phyloP scores from a whole-genome alignment of 1,140 invertebrate genomes.

The Xylocopa sonorina region DNA sequence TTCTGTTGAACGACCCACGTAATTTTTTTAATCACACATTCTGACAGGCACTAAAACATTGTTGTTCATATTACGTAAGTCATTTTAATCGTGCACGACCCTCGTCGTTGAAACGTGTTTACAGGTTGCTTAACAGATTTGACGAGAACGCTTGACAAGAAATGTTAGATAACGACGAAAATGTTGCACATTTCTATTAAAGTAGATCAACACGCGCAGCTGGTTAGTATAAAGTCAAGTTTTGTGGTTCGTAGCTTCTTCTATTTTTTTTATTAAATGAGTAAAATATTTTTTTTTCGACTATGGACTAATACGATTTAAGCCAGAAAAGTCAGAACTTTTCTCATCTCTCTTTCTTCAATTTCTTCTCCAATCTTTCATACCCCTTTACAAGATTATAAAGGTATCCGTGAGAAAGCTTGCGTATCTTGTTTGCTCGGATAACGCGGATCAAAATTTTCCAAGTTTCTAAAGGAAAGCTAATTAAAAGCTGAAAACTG shows the following conservation, averaged over 20 bases:
- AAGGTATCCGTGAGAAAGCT: neutral
- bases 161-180: neutral
- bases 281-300: neutral
- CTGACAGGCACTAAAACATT: conserved; percentile 4
- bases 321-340: neutral
- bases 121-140: neutral
- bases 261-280: neutral
- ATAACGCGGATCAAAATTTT: conserved; percentile 12
- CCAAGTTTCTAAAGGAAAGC: neutral
- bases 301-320: neutral
- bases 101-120: neutral
- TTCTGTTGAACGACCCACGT: conserved; percentile 9
- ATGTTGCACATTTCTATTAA: neutral
- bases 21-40: conserved; percentile 29
- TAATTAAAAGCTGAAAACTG: conserved; percentile 1
- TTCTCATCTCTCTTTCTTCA: neutral
- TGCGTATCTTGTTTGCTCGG: neutral
- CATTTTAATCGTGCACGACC: neutral
- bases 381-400: conserved; percentile 3
- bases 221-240: too few relatives aligned
- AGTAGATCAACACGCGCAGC: neutral
- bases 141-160: neutral
- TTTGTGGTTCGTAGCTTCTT: neutral
- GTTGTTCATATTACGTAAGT: conserved; percentile 9
- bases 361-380: conserved; percentile 3